Evolutionary conservation across 2,113 vertebrate species (phyloP).

Genomic region (Python bivittatus): DNA sequence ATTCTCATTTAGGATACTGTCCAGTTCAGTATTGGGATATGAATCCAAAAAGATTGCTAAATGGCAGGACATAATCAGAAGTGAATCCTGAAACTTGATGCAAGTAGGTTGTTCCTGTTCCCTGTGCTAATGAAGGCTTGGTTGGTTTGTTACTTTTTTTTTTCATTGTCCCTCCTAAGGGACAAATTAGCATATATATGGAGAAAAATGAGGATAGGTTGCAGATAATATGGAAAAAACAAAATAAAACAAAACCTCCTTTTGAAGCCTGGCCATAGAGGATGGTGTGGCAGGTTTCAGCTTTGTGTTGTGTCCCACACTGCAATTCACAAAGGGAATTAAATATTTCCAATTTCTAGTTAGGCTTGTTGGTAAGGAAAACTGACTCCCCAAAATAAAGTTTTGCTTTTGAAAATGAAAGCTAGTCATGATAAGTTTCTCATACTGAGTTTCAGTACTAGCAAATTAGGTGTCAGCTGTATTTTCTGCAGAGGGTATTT

Average conservation of each 20-base stretch:
- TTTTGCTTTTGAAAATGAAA: background rate
- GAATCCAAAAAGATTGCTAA: too few species aligned
- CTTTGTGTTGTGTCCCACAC: background rate
- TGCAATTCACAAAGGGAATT: background rate
- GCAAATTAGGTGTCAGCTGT: background rate
- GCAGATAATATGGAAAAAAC: background rate
- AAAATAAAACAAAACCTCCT: background rate
- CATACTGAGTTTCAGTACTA: background rate
- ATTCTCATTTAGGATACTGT: background rate
- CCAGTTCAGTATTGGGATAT: too few species aligned
- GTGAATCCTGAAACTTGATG: background rate
- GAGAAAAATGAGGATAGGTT: background rate
- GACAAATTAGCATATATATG: background rate
- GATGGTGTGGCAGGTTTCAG: background rate
- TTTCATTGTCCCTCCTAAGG: background rate
- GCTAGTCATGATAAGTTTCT: background rate
- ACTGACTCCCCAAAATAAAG: background rate
- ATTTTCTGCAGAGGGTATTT: constrained; percentile 29
- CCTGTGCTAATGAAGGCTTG: background rate
- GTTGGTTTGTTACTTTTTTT: background rate
- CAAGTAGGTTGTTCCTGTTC: background rate
- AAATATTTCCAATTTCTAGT: background rate
- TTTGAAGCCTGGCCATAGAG: background rate
- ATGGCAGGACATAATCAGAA: background rate
- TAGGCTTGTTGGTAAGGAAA: background rate